Percentiles rank a stretch among this genome's conserved stretches.
Conservation (phyloP, 2,113 vertebrate species). For the Blennius ocellaris region DNA sequence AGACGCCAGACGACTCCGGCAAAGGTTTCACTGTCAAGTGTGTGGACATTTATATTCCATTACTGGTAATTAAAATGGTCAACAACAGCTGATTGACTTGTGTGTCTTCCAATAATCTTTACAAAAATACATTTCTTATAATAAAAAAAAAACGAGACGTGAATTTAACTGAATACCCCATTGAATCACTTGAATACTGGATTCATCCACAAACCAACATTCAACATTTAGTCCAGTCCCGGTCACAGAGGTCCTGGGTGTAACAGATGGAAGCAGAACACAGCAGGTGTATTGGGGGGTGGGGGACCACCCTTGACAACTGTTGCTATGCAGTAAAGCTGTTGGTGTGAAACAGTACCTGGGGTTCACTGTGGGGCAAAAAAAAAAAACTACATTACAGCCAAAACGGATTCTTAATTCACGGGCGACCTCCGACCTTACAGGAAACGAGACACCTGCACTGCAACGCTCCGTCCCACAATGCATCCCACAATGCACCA, state of each 20-base stretch:
- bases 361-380: slow-evolving; percentile 32
- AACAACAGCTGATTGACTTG: too few relatives aligned
- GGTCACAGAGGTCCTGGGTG: background rate
- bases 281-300: slow-evolving; percentile 4
- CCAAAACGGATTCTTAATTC: slow-evolving; percentile 64
- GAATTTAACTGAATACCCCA: too few relatives aligned
- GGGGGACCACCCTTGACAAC: slow-evolving; percentile 6
- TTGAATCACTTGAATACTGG: too few relatives aligned
- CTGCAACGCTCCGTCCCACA: background rate
- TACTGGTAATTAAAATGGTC: too few relatives aligned
- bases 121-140: too few relatives aligned
- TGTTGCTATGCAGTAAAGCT: slow-evolving; percentile 9
- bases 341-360: slow-evolving; percentile 48
- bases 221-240: background rate
- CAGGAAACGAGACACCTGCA: slow-evolving; percentile 44
- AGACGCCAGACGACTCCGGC: too few relatives aligned
- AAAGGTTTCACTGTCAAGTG: too few relatives aligned
- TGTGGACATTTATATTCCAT: too few relatives aligned
- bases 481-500: slow-evolving; percentile 22
- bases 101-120: too few relatives aligned
- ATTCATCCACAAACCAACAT: background rate
- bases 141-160: too few relatives aligned
- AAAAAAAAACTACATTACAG: slow-evolving; percentile 10
- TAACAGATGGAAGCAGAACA: background rate
- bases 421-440: slow-evolving; percentile 56